Evolutionary conservation across 2,888 invertebrate genomes (phyloP).

Genomic region (Standfussiana lucernea): DNA sequence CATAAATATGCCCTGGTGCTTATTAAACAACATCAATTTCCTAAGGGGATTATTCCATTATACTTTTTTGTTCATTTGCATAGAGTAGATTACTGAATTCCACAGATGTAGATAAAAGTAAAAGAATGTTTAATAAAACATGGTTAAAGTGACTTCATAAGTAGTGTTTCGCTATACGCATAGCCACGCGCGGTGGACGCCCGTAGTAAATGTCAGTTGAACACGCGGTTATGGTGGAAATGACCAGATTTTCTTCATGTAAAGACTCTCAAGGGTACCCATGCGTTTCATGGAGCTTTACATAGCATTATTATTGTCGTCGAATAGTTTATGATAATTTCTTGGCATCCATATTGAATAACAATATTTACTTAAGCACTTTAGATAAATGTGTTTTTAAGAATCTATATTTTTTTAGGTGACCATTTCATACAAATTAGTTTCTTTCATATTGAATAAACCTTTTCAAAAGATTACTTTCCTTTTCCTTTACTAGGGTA

Average conservation of each 20-base stretch:
- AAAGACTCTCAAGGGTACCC: conserved; percentile 13
- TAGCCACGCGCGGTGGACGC: neutral
- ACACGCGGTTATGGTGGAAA: conserved; percentile 26
- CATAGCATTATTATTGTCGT: neutral
- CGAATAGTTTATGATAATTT: conserved; percentile 23
- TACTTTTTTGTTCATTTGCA: conserved; percentile 54
- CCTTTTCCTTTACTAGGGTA: neutral
- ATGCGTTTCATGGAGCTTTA: conserved; percentile 27
- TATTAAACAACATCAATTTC: conserved; percentile 66
- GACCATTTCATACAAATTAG: conserved; percentile 8
- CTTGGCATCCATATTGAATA: conserved; percentile 23
- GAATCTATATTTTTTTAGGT: conserved; percentile 15
- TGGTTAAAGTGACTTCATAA: conserved; percentile 27
- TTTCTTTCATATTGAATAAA: conserved; percentile 9
- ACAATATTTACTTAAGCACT: conserved; percentile 26
- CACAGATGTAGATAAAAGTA: conserved; percentile 38
- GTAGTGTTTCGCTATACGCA: conserved; percentile 1
- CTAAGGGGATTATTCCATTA: conserved; percentile 60
- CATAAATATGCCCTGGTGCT: conserved; percentile 60
- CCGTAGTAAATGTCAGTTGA: conserved; percentile 20
- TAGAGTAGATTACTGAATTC: conserved; percentile 49
- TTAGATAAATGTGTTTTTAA: conserved; percentile 25
- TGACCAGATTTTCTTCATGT: conserved; percentile 42
- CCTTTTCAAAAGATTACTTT: neutral
- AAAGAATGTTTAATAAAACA: conserved; percentile 44